Conservation (phyloP, 2,888 invertebrate species). For the Timema cristinae region DNA sequence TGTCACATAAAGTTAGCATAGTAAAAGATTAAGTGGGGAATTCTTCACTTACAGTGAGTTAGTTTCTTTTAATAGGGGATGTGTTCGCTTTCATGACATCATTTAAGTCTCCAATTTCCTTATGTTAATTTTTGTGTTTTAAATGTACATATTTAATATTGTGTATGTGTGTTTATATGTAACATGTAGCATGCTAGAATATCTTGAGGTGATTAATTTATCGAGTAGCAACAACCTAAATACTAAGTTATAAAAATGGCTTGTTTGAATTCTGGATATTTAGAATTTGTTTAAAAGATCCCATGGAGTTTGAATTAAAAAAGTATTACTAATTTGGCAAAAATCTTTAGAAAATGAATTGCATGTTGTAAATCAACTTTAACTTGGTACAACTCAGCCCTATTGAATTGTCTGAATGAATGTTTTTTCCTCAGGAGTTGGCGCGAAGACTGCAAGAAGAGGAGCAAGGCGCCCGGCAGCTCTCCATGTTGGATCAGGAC, state of each 20-base stretch:
- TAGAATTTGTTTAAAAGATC: neutral
- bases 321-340: neutral
- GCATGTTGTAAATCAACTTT: neutral
- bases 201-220: too few species aligned
- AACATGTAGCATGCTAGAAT: too few species aligned
- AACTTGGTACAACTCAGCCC: neutral
- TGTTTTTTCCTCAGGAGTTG: conserved; percentile 53
- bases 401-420: neutral
- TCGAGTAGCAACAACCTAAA: too few species aligned
- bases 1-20: too few species aligned
- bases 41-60: too few species aligned
- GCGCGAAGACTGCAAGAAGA: conserved; percentile 72
- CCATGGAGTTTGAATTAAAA: neutral
- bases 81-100: neutral
- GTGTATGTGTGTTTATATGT: neutral
- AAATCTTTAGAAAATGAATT: neutral
- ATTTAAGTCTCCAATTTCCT: neutral
- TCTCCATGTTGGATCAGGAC: conserved; percentile 55
- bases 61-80: too few species aligned
- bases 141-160: neutral
- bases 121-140: neutral
- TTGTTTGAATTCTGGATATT: too few species aligned
- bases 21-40: too few species aligned
- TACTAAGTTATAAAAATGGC: too few species aligned
- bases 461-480: conserved; percentile 57